Evolutionary conservation across 1,140 invertebrate genomes (phyloP).

Genomic region (Drosophila nasuta): DNA sequence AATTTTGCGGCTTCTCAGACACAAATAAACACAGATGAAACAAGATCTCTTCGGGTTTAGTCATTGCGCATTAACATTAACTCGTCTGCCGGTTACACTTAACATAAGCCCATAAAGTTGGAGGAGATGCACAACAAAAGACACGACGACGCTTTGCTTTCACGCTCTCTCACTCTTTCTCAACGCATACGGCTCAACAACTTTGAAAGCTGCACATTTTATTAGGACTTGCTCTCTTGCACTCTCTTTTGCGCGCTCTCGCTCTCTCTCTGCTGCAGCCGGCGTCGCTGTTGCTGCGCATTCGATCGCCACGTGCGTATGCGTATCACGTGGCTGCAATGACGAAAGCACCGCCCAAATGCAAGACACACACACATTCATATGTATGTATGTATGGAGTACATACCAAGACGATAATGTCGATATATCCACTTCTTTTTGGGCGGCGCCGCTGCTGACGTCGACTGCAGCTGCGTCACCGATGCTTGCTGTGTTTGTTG

Average conservation of each 20-base stretch:
- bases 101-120: too few relatives aligned
- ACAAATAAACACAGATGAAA: too few relatives aligned
- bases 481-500: not conserved
- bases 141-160: too few relatives aligned
- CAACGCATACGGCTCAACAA: not conserved
- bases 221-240: not conserved
- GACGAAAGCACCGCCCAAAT: constrained; percentile 13
- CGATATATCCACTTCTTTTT: constrained; percentile 57
- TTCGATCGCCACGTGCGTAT: constrained; percentile 48
- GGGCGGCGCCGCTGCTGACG: constrained; percentile 19
- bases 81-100: too few relatives aligned
- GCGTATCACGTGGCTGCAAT: constrained; percentile 36
- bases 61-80: too few relatives aligned
- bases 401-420: constrained; percentile 37
- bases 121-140: too few relatives aligned
- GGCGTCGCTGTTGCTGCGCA: constrained; percentile 8
- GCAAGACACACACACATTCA: not conserved
- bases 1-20: too few relatives aligned
- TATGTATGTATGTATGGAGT: not conserved
- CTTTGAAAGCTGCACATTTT: constrained; percentile 24
- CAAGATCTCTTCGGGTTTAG: too few relatives aligned
- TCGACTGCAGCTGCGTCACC: not conserved
- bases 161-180: not conserved
- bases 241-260: not conserved
- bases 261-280: constrained; percentile 1